Evolutionary conservation across 2,888 invertebrate genomes (phyloP), one percentile per base, ranked within the genome.

Genomic region (Thera obeliscata): DNA sequence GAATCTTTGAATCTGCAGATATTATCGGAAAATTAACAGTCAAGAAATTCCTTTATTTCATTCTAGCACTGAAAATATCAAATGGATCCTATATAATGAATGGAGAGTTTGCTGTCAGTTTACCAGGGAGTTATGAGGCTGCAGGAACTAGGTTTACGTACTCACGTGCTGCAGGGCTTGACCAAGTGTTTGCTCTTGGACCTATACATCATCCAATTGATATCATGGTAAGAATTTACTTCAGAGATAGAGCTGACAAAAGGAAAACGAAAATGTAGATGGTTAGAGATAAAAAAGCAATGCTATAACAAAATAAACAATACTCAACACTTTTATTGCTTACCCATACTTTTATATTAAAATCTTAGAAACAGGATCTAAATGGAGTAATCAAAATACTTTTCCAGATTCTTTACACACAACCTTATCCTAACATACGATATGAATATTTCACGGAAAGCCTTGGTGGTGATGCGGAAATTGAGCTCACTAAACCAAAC

Each of bases 381-480:
- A 22, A 22, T 22, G 22, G 2, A 46, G 43, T 43, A 5, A 43
- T 43, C 2, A 22, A 46, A 46, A 46, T 46, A 9, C 9, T 46
- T 74, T 89, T 88, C 38, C 89, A 98, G 98, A 95, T 98, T 75
- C 95, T 97, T 67, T 97, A 96, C 77, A 96, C 97, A 76, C 96
- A 97, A 85, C 94, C 96, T 57, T 98, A 98, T 90, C 96, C 97
- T 0, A 98, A 97, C n/a, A 96, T 98, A 75, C 96, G 97, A 85
- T 98, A 98, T 85, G 97, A 98, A 83, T 98, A 98, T 86, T 96
- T 97, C 74, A 91, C 98, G 49, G 97, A 98, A 60, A 93, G 96
- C 60, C 84, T 94, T 62, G 84, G 90, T 63, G 86, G 87, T 72
- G 89, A 91, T 59, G 80, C 87, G 67, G 88, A 89, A 22, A 75